A percentile compares a stretch with the other conserved stretches of the same genome.
phyloP scores from a whole-genome alignment of 2,888 invertebrate genomes.

The Serripes groenlandicus region DNA sequence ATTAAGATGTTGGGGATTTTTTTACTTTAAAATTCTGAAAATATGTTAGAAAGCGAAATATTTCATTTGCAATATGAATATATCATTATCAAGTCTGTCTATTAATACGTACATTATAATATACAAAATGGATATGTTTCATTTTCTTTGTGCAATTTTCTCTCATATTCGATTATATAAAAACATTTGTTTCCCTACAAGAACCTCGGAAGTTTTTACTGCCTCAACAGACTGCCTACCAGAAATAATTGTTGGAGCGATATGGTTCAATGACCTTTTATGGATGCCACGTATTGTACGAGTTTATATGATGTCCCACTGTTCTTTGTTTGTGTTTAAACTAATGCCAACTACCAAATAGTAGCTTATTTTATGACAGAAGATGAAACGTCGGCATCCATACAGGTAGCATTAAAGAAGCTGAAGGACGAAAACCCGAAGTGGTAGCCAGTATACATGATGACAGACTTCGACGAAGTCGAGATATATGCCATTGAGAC shows the following conservation, averaged over 20 bases:
- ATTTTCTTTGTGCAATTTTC: no score
- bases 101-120: no score
- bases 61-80: no score
- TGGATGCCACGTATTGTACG: constrained; percentile 31
- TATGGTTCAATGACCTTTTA: constrained; percentile 11
- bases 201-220: constrained; percentile 5
- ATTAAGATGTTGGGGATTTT: no score
- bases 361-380: constrained; percentile 15
- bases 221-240: constrained; percentile 2
- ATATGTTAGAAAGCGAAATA: no score
- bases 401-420: background rate
- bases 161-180: no score
- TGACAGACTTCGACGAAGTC: constrained; percentile 23
- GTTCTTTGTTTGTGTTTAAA: constrained; percentile 23
- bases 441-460: background rate
- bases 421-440: background rate
- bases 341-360: constrained; percentile 33
- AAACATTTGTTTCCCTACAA: no score
- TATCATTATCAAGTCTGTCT: no score
- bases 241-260: background rate
- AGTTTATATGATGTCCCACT: constrained; percentile 27
- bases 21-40: no score
- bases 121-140: no score
- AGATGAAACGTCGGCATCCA: background rate
- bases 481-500: no score